These are phyloP conservation scores for Coremacera marginata DNA, from an alignment of 2,888 invertebrate genomes.

Conservation along the genomic window DNA sequence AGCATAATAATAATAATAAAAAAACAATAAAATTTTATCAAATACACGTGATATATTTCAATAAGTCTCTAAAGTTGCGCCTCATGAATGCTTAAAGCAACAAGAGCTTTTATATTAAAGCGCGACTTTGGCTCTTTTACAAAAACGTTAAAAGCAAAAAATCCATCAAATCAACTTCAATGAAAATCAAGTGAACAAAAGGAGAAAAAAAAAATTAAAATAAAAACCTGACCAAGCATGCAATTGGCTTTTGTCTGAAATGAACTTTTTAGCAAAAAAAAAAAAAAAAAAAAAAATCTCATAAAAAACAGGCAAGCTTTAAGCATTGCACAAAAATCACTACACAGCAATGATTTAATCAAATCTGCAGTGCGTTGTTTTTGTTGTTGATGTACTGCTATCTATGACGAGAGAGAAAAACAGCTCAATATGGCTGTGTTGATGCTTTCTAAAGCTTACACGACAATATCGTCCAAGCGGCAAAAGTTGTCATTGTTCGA, in stretches of 20 bases:
- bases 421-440: background rate
- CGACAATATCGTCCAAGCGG: background rate
- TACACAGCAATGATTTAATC: conserved; percentile 17
- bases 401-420: background rate
- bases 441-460: background rate
- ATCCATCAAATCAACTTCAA: no score
- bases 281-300: background rate
- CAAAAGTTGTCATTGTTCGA: conserved; percentile 33
- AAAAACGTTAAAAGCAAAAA: no score
- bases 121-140: no score
- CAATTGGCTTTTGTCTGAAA: background rate
- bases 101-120: no score
- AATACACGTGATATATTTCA: no score
- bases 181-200: no score
- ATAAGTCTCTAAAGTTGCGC: no score
- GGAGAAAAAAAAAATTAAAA: background rate
- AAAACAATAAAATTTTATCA: no score
- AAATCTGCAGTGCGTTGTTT: background rate
- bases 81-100: no score
- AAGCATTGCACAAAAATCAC: background rate
- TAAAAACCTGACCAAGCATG: background rate
- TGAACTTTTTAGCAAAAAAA: background rate
- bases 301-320: background rate
- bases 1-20: no score
- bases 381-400: background rate